Evolutionary conservation across 2,888 invertebrate genomes (phyloP).

Genomic region (Theretra japonica): DNA sequence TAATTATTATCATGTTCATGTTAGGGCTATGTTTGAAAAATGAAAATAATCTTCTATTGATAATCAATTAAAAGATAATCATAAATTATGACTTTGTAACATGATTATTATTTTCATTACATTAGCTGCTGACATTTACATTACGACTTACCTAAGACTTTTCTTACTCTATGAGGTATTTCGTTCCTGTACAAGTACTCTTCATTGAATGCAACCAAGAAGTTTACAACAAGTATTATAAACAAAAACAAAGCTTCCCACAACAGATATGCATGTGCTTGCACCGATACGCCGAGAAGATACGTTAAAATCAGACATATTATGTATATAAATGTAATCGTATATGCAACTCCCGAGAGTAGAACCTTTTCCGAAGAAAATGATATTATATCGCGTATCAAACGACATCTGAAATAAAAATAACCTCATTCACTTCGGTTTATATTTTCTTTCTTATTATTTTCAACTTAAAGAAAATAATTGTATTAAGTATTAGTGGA

Average conservation of each 20-base stretch:
- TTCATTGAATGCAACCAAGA: constrained; percentile 77
- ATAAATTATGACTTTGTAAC: too few species aligned
- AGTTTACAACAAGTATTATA: constrained; percentile 72
- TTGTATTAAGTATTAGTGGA: constrained; percentile 18
- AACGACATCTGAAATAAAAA: constrained; percentile 63
- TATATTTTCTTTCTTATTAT: background rate
- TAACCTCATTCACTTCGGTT: background rate
- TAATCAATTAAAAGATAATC: too few species aligned
- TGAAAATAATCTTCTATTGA: too few species aligned
- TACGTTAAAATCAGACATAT: constrained; percentile 72
- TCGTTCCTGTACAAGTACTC: constrained; percentile 80
- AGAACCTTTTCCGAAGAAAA: constrained; percentile 79
- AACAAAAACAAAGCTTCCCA: constrained; percentile 78
- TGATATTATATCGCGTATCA: constrained; percentile 72
- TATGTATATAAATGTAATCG: constrained; percentile 72
- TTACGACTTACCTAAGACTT: constrained; percentile 72
- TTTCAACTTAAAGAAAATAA: constrained; percentile 15
- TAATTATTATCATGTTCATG: too few species aligned
- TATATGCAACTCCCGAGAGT: constrained; percentile 76
- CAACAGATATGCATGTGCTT: constrained; percentile 71
- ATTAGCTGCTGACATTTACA: too few species aligned
- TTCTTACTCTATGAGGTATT: constrained; percentile 80
- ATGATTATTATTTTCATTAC: too few species aligned
- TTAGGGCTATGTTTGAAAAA: too few species aligned
- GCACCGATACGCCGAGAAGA: constrained; percentile 69